Percentiles rank a stretch among this genome's conserved stretches.
These are phyloP conservation scores for Sphecodes monilicornis DNA, from an alignment of 2,888 invertebrate species.

Conservation along the genomic window DNA sequence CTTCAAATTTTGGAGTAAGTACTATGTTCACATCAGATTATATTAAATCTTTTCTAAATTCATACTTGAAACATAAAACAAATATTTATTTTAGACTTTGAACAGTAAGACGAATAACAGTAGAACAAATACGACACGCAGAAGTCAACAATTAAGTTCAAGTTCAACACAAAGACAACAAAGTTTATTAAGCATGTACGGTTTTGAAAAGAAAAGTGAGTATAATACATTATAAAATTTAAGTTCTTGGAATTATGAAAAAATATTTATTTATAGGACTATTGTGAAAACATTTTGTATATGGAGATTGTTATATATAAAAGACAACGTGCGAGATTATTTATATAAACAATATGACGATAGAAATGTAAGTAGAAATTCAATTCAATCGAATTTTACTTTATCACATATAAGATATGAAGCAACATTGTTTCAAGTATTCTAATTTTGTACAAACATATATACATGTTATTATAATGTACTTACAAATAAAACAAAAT, in stretches of 20 bases:
- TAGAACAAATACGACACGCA: conserved; percentile 71
- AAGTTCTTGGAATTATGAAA: background rate
- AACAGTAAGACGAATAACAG: conserved; percentile 59
- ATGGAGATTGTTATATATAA: background rate
- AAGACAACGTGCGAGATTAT: conserved; percentile 3
- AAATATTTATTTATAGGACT: conserved; percentile 30
- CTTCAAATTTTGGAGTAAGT: conserved; percentile 51
- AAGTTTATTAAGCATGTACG: conserved; percentile 88
- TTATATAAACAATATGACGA: background rate
- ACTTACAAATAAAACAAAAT: background rate
- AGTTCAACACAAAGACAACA: conserved; percentile 85
- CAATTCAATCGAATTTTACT: background rate
- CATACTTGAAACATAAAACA: background rate
- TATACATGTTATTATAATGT: background rate
- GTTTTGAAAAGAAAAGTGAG: conserved; percentile 85
- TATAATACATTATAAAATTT: conserved; percentile 8
- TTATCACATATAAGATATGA: background rate
- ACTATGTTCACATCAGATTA: background rate
- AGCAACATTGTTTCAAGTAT: background rate
- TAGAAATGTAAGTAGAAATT: background rate
- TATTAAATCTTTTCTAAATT: background rate
- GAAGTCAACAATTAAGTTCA: conserved; percentile 80
- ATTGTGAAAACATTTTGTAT: background rate
- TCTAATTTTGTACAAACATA: conserved; percentile 3
- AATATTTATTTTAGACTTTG: conserved; percentile 28